Conservation (phyloP, 2,888 invertebrate genomes). For the Chalcosyrphus nemorum region DNA sequence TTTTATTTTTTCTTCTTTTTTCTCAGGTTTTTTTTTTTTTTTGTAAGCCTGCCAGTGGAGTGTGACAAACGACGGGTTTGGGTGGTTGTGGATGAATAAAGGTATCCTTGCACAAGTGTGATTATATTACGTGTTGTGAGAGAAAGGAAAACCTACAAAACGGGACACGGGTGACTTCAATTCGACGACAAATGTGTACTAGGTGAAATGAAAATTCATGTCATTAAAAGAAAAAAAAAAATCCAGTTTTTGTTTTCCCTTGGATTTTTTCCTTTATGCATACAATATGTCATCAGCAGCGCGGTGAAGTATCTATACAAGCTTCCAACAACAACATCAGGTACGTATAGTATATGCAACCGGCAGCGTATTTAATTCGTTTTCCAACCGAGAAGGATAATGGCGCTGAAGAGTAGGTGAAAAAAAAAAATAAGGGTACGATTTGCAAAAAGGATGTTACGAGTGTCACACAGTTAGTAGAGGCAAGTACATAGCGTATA, state of each 20-base stretch:
- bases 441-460: conserved; percentile 67
- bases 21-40: too few relatives aligned
- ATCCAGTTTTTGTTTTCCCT: conserved; percentile 52
- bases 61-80: background rate
- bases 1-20: too few relatives aligned
- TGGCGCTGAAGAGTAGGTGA: conserved; percentile 53
- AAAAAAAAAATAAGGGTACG: conserved; percentile 51
- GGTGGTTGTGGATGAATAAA: conserved; percentile 8
- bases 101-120: conserved; percentile 62
- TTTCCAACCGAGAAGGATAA: conserved; percentile 48
- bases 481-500: conserved; percentile 32
- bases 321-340: background rate
- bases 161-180: conserved; percentile 67
- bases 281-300: conserved; percentile 61
- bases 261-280: conserved; percentile 41
- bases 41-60: too few relatives aligned
- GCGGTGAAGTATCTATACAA: conserved; percentile 56
- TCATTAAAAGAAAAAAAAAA: conserved; percentile 58
- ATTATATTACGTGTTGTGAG: conserved; percentile 40
- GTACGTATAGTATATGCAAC: background rate
- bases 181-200: conserved; percentile 70
- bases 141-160: conserved; percentile 37
- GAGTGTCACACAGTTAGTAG: conserved; percentile 72
- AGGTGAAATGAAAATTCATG: conserved; percentile 72
- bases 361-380: conserved; percentile 51